Base-by-base conservation (phyloP, 2,888 invertebrate genomes). In the Athalia rosae region DNA sequence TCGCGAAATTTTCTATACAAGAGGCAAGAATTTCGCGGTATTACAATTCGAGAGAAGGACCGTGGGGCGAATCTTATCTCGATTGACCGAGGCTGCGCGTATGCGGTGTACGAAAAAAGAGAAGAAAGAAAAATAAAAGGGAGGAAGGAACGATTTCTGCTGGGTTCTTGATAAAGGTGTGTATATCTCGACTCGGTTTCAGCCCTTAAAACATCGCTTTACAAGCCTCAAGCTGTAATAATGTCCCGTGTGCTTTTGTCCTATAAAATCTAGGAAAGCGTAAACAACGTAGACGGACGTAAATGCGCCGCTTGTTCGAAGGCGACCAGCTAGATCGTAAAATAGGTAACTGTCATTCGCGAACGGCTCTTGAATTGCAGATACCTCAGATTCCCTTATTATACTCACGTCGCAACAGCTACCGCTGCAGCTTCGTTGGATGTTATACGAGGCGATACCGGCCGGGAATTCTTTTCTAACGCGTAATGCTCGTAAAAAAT, bases 161-260 rank as follows among this genome's bases (percentile, higher is more conserved):
- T 5, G 53, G n/a, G 15, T 71, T 71, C 71, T 58, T 71, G 71
- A 71, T 71, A 71, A 71, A 71, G 56, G 41, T 67, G n/a, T n/a
- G 28, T 28, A 28, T 28, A 28, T 28, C 28, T 28, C 28, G 28
- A 28, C 28, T 15, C 13, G 4, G 69, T 45, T 56, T 8, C 69
- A 71, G n/a, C 69, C 13, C 43, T 71, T 58, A 71, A 28, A 71
- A 13, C 45, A 58, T 48, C 43, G 43, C 58, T 71, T 58, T 43
- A 71, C 71, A 71, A 58, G 45, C 58, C 71, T 7, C 58, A 13
- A 48, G 28, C 53, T n/a, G 53, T 41, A 67, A 58, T 71, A 28
- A 28, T 28, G 43, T 71, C 41, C 13, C 56, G 43, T 56, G 45
- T 58, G 58, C 58, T 56, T 3, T 6, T 56, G 56, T 71, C 71